phyloP scores from a whole-genome alignment of 1,140 invertebrate species.

The Pachypeltis micranthus region DNA sequence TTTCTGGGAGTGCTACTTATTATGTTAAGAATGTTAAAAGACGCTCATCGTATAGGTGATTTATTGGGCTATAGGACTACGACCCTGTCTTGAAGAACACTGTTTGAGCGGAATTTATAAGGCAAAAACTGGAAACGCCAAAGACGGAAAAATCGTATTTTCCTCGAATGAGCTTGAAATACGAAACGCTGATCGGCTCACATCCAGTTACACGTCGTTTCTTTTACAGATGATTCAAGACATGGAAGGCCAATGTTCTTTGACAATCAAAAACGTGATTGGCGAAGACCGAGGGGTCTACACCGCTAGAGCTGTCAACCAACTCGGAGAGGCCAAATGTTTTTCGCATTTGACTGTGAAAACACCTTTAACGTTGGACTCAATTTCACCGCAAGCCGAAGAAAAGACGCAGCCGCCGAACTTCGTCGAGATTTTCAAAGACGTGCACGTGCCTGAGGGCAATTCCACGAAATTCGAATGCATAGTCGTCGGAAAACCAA shows the following conservation, averaged over 20 bases:
- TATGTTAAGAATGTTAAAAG: too few species aligned
- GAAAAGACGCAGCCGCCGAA: conserved; percentile 46
- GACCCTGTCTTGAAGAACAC: too few species aligned
- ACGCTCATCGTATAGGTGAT: too few species aligned
- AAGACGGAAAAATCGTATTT: too few species aligned
- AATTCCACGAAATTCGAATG: conserved; percentile 56
- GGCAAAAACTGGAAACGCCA: too few species aligned
- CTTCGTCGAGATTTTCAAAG: conserved; percentile 52
- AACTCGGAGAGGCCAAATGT: conserved; percentile 63
- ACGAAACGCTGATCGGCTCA: too few species aligned
- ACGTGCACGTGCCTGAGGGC: conserved; percentile 41
- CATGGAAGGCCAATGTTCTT: conserved; percentile 41
- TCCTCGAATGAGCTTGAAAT: too few species aligned
- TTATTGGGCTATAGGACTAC: too few species aligned
- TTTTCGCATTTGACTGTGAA: conserved; percentile 65
- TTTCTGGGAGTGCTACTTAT: too few species aligned
- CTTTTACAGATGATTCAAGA: conserved; percentile 36
- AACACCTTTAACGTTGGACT: conserved; percentile 29
- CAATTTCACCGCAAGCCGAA: conserved; percentile 27
- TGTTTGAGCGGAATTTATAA: too few species aligned
- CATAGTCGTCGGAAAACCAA: conserved; percentile 53
- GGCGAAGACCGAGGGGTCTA: conserved; percentile 62
- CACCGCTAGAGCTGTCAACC: conserved; percentile 58
- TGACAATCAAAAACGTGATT: conserved; percentile 44
- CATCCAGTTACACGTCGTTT: too few species aligned